Evolutionary conservation across 1,140 invertebrate genomes (phyloP), one percentile per base, ranked within the genome.

Genomic region (Drosophila athabasca): DNA sequence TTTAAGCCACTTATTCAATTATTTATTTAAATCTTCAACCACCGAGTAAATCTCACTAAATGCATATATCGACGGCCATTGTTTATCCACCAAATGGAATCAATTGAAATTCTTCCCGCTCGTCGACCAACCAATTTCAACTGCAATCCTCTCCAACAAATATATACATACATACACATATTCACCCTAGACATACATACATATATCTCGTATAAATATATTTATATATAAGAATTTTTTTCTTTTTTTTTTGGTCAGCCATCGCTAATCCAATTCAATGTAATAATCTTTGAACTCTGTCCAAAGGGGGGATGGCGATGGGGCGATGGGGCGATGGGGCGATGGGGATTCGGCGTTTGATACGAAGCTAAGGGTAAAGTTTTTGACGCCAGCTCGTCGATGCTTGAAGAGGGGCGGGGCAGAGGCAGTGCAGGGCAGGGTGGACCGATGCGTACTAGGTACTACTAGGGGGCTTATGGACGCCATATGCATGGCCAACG

Each of bases 221-320:
- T 22, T 1, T 17, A 11, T 35, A 15, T 35, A 6, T 9, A 24
- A 24, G 29, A n/a, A 26, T 5, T 26, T 26, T 26, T 55, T 19
- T 19, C 17, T 19, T 19, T 19, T 19, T 19, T 55, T 70, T 29
- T 41, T 55, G 53, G 54, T 44, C 58, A 51, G 29, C 62, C 54
- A 54, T 53, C 71, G 46, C 70, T 75, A 75, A 75, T 75, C 73
- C 71, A 75, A 76, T 76, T 76, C 50, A 68, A 58, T 76, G 55
- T 60, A 57, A 76, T 76, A 76, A 76, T 76, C 72, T 76, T 76
- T 75, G 52, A 76, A 68, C 54, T 52, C 55, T 57, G 73, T 68
- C 62, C 51, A 59, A 67, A 76, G 52, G 35, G 35, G 35, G 35
- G 35, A 0, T 13, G 9, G 9, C 3, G 3, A 39, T 13, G 11